These are phyloP conservation scores for Parazoanthus darwini DNA, from an alignment of 92 coral and sea anemone species.

Conservation along the genomic window DNA sequence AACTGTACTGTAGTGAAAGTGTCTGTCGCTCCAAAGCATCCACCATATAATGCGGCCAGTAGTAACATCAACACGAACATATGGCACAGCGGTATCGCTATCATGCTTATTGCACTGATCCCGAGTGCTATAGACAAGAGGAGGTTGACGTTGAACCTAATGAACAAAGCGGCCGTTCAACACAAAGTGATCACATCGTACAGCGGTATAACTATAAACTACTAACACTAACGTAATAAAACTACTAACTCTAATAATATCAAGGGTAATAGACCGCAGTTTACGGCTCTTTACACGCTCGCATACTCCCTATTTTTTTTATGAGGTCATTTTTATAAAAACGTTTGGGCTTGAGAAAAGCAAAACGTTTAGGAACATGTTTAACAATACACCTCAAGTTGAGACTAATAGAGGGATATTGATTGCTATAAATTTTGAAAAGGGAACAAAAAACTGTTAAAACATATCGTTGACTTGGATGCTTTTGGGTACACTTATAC, in stretches of 20 bases:
- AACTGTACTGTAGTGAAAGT: slow-evolving; percentile 86
- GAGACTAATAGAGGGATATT: too few species aligned
- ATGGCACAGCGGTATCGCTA: slow-evolving; percentile 79
- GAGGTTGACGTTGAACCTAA: slow-evolving; percentile 80
- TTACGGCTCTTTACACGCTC: not conserved
- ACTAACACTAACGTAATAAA: too few species aligned
- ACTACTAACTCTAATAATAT: not conserved
- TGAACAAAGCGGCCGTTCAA: not conserved
- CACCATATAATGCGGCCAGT: slow-evolving; percentile 85
- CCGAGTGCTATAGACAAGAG: slow-evolving; percentile 82
- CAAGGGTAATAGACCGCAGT: not conserved
- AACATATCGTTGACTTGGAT: too few species aligned
- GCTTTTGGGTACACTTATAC: too few species aligned
- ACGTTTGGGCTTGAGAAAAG: too few species aligned
- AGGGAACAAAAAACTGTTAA: too few species aligned
- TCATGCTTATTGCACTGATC: slow-evolving; percentile 81
- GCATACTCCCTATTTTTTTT: too few species aligned
- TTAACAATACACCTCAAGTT: too few species aligned
- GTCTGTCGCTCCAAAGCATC: slow-evolving; percentile 92
- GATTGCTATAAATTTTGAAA: too few species aligned
- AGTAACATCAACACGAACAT: slow-evolving; percentile 67
- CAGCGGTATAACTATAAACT: not conserved
- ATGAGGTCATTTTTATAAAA: too few species aligned
- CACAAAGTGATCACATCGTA: too few species aligned
- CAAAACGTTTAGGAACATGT: too few species aligned